A percentile compares a stretch with the other conserved stretches of the same genome.
Conservation (phyloP, 37 sponge, comb jelly and placozoan genomes). For the Agelas oroides region DNA sequence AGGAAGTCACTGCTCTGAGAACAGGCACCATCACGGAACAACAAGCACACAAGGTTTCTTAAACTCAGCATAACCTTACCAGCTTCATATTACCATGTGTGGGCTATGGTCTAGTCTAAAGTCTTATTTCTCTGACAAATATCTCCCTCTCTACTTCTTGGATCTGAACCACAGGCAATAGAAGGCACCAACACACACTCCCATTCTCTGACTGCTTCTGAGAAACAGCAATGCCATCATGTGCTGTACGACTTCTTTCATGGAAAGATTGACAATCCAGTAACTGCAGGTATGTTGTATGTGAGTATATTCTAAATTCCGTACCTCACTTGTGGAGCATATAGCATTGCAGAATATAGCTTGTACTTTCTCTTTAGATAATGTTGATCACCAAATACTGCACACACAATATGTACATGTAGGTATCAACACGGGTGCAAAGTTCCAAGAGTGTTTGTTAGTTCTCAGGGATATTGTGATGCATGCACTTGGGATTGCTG, state of each 20-base stretch:
- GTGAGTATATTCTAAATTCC: neutral
- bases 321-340: neutral
- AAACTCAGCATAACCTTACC: neutral
- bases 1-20: conserved; percentile 51
- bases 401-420: neutral
- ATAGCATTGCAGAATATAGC: neutral
- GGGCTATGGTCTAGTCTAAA: neutral
- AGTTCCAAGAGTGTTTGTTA: conserved; percentile 74
- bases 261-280: conserved; percentile 75
- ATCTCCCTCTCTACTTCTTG: neutral
- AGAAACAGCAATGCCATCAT: conserved; percentile 59
- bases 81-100: neutral
- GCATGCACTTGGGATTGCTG: conserved; percentile 41
- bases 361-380: conserved; percentile 1
- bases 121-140: too few relatives aligned
- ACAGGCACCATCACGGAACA: neutral
- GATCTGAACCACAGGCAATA: neutral
- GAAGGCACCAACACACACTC: too few relatives aligned
- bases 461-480: conserved; percentile 68
- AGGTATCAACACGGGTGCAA: conserved; percentile 68
- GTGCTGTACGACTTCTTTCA: conserved; percentile 71
- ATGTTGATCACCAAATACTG: too few relatives aligned
- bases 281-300: conserved; percentile 56
- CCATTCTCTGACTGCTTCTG: conserved; percentile 29
- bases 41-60: neutral